Conservation (phyloP, 2,888 invertebrate species). For the Anthophora plumipes region DNA sequence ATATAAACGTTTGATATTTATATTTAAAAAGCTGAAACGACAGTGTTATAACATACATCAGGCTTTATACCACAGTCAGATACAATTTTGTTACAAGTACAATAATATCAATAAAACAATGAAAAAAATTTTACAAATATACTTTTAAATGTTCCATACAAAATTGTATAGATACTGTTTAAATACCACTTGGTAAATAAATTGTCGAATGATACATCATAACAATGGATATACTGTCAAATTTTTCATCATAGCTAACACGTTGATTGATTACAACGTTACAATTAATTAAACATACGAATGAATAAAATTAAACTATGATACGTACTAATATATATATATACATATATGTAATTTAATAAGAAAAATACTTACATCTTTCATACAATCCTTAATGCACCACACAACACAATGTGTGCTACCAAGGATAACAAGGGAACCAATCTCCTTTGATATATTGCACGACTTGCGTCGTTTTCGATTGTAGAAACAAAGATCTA, state of each 20-base stretch:
- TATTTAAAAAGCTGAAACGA: background rate
- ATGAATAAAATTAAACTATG: background rate
- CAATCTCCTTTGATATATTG: conserved; percentile 10
- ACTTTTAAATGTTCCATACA: background rate
- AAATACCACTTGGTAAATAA: background rate
- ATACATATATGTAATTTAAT: background rate
- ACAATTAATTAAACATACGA: background rate
- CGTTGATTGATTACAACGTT: background rate
- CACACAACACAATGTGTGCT: conserved; percentile 47
- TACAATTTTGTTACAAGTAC: background rate
- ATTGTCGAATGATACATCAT: conserved; percentile 22
- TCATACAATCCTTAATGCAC: conserved; percentile 34
- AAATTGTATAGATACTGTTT: background rate
- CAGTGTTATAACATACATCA: background rate
- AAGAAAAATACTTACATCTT: conserved; percentile 55
- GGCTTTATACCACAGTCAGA: background rate
- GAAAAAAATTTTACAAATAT: background rate
- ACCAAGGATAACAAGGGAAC: conserved; percentile 22
- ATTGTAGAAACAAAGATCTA: conserved; percentile 21
- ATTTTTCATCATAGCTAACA: background rate
- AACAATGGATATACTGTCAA: conserved; percentile 16
- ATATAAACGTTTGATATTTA: background rate
- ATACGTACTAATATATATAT: background rate
- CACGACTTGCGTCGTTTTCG: conserved; percentile 13
- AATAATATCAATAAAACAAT: background rate